Conservation (phyloP, 2,113 vertebrate species). For the Harpagus bidentatus region DNA sequence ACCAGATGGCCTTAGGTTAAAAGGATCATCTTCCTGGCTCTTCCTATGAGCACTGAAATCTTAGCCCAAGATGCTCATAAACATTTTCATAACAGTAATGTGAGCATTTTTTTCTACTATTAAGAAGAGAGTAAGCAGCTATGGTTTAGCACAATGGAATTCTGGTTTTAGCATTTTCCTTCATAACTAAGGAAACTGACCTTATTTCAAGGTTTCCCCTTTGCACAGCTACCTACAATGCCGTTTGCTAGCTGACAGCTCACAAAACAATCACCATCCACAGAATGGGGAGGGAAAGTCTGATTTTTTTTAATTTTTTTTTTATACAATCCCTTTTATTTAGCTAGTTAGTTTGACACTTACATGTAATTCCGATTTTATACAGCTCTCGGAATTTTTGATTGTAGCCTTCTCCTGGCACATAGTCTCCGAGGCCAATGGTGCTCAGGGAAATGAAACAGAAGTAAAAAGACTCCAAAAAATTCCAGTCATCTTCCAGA, state of each 20-base stretch:
- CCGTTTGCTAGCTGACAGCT: background rate
- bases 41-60: background rate
- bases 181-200: background rate
- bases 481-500: constrained; percentile 96
- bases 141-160: background rate
- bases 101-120: background rate
- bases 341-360: constrained; percentile 54
- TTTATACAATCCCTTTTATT: background rate
- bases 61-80: background rate
- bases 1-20: background rate
- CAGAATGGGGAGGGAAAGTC: background rate
- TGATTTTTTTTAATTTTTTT: too few species aligned
- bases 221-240: background rate
- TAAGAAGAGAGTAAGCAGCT: background rate
- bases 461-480: constrained; percentile 96
- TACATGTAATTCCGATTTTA: constrained; percentile 94
- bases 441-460: constrained; percentile 98
- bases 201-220: background rate
- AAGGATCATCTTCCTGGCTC: background rate
- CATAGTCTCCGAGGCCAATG: constrained; percentile 95
- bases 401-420: constrained; percentile 90
- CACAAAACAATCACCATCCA: background rate
- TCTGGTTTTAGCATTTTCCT: background rate
- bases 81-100: accelerated
- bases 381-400: constrained; percentile 93